phyloP scores from a whole-genome alignment of 1,140 invertebrate genomes.

The Aphis craccivora region DNA sequence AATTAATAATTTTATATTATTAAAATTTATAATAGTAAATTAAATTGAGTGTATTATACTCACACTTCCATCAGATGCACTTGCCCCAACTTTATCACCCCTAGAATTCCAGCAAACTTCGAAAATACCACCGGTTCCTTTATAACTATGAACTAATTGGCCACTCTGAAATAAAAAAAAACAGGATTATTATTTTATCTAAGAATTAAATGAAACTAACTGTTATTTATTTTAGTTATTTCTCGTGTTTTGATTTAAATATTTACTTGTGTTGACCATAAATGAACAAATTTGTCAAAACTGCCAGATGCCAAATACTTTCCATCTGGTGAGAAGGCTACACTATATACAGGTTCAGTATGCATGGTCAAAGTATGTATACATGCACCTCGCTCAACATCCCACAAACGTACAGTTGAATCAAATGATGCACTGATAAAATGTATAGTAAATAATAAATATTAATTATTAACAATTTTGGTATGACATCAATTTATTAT shows the following conservation, averaged over 20 bases:
- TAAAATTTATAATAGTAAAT: background rate
- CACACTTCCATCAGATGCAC: conserved; percentile 96
- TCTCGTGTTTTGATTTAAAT: background rate
- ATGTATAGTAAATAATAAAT: conserved; percentile 57
- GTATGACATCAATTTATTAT: background rate
- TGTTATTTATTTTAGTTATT: background rate
- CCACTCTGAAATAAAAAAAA: conserved; percentile 70
- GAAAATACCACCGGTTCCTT: conserved; percentile 97
- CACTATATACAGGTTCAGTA: conserved; percentile 94
- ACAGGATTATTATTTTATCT: background rate
- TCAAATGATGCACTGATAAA: conserved; percentile 92
- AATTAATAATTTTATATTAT: background rate
- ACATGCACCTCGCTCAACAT: conserved; percentile 94
- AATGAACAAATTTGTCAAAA: conserved; percentile 99
- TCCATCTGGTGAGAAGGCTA: conserved; percentile 93
- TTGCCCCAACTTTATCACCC: conserved; percentile 98
- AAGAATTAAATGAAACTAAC: background rate
- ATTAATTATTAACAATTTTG: background rate
- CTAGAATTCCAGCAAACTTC: conserved; percentile 99
- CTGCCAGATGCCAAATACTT: conserved; percentile 97
- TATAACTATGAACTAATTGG: conserved; percentile 95
- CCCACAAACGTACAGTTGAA: conserved; percentile 96
- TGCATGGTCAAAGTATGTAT: conserved; percentile 97
- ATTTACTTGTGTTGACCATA: conserved; percentile 93
- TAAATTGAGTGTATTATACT: conserved; percentile 59